Base-by-base conservation (phyloP, 1,140 invertebrate genomes). In the Agrypnia vestita region DNA sequence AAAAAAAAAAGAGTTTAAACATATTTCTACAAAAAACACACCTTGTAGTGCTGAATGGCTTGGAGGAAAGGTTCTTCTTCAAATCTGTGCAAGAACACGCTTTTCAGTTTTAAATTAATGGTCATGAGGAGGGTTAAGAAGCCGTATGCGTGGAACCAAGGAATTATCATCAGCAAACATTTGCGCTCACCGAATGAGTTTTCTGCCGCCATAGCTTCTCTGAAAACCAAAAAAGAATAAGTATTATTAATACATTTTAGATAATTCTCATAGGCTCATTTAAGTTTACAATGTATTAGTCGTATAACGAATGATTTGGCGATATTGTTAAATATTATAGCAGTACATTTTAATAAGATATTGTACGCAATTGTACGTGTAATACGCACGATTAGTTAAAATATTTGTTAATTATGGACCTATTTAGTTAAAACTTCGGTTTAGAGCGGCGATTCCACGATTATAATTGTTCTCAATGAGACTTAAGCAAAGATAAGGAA, bases 61-160 rank as follows among this genome's bases (percentile, higher is more conserved):
- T 90, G 90, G 3, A 96, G 87, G 84, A 94, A 96, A 6, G 91
- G 85, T 59, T 92, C 85, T 76, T 92, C 90, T 12, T 95, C 92
- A 86, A 96, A 96, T 71, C 91, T 90, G 3, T 91, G 89, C 74
- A 95, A 85, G 44, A 92, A 91, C 0, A 94, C 88, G 0, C 93
- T 83, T 78, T 89, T 90, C 1, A 88, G 86, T 13, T 92, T 91
- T 76, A 88, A 83, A 13, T 88, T 85, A 59, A 95, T 79, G 1
- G 87, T 81, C 3, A 85, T 83, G 25, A 91, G 83, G 19, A 91
- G 86, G 1, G 90, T 87, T n/a, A 91, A 84, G 17, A 92, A 91
- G 1, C 92, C 93, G 83, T 92, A 94, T 0, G 91, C 91, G 84
- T 94, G 93, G 84, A 92, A 94, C 89, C 93, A 92, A 12, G 93